Conservation (phyloP, 1,140 invertebrate species). For the Octopus bimaculoides region DNA sequence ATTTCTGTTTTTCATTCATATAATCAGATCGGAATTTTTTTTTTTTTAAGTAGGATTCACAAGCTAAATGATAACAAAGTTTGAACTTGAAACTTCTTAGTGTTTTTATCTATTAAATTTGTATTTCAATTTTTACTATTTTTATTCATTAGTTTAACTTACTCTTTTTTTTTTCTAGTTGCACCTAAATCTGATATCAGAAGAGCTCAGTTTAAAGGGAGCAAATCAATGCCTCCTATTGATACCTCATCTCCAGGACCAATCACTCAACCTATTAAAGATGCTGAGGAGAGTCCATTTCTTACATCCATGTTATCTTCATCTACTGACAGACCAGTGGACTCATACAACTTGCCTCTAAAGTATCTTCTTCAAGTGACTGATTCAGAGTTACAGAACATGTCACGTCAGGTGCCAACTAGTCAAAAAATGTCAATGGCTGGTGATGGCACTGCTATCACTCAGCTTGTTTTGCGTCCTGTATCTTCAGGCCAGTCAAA, state of each 20-base stretch:
- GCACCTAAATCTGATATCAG: background rate
- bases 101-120: too few relatives aligned
- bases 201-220: background rate
- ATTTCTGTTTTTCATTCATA: too few relatives aligned
- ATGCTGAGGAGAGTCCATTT: background rate
- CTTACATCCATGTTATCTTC: background rate
- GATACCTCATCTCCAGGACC: background rate
- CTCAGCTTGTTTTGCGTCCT: constrained; percentile 11
- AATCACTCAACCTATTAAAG: background rate
- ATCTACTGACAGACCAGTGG: background rate
- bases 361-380: constrained; percentile 38
- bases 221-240: constrained; percentile 3
- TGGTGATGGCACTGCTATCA: background rate
- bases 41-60: too few relatives aligned
- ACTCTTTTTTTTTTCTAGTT: background rate
- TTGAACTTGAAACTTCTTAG: too few relatives aligned
- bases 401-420: constrained; percentile 30
- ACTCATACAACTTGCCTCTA: constrained; percentile 9
- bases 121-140: too few relatives aligned
- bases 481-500: background rate
- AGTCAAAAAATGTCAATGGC: background rate
- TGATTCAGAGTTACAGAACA: constrained; percentile 52
- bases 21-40: too few relatives aligned
- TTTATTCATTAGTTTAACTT: background rate
- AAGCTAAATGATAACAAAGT: too few relatives aligned